Evolutionary conservation across 2,888 invertebrate species (phyloP).

Genomic region (Chrysopilus asiliformis): DNA sequence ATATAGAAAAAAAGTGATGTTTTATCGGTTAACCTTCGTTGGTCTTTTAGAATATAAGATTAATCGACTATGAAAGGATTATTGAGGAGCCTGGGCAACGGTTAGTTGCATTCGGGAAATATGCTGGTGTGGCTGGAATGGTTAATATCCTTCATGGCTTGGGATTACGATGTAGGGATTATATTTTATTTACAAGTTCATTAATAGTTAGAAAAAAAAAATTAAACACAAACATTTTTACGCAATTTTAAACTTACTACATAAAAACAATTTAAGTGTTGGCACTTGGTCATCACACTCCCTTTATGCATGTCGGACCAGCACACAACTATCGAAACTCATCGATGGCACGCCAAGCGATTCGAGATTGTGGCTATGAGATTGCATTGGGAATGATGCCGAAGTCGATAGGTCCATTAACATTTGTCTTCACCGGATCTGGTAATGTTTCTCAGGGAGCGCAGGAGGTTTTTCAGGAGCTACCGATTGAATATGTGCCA

Average conservation of each 20-base stretch:
- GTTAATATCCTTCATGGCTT: conserved; percentile 96
- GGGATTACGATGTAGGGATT: conserved; percentile 77
- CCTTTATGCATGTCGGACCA: conserved; percentile 98
- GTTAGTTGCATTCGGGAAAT: conserved; percentile 97
- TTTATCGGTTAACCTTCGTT: conserved; percentile 36
- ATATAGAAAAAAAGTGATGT: not conserved
- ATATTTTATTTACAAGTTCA: no score
- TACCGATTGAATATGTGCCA: conserved; percentile 95
- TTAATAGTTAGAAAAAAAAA: no score
- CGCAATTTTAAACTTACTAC: no score
- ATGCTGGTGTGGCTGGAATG: conserved; percentile 97
- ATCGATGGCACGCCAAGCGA: conserved; percentile 93
- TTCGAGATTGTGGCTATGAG: conserved; percentile 98
- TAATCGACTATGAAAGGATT: conserved; percentile 95
- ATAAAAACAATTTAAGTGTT: no score
- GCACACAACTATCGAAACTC: conserved; percentile 98
- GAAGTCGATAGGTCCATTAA: conserved; percentile 90
- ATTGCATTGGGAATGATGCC: conserved; percentile 94
- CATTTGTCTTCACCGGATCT: conserved; percentile 95
- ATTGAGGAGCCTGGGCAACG: conserved; percentile 79
- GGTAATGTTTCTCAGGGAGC: conserved; percentile 94
- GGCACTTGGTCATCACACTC: conserved; percentile 96
- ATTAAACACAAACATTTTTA: no score
- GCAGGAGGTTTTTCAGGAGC: conserved; percentile 87
- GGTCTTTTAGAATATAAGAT: conserved; percentile 56